These are phyloP conservation scores for Scolanthus callimorphus DNA, from an alignment of 92 coral and sea anemone genomes.

Conservation along the genomic window DNA sequence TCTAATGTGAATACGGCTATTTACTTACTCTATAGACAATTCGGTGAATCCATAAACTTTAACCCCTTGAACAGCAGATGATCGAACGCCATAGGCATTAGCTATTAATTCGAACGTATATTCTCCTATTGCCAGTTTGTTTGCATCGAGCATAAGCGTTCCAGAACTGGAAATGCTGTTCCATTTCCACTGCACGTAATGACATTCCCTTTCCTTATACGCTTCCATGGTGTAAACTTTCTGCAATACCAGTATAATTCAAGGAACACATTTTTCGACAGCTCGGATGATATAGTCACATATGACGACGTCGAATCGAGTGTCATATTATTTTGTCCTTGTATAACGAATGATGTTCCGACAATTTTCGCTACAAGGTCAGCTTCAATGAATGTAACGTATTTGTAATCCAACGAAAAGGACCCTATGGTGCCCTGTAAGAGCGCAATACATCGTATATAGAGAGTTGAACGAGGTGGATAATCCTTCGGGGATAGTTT, in stretches of 20 bases:
- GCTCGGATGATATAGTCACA: conserved; percentile 7
- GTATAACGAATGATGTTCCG: conserved; percentile 12
- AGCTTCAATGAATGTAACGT: conserved; percentile 27
- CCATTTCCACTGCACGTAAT: not conserved
- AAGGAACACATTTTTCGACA: conserved; percentile 2
- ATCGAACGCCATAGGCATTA: conserved; percentile 4
- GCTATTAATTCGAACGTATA: conserved; percentile 3
- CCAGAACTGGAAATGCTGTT: not conserved
- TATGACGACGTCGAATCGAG: conserved; percentile 30
- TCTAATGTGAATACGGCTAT: too few relatives aligned
- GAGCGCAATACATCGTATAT: conserved; percentile 7
- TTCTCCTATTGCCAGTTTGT: conserved; percentile 8
- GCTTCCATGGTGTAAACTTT: not conserved
- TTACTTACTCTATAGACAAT: conserved; percentile 12
- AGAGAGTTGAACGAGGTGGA: not conserved
- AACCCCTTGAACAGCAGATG: not conserved
- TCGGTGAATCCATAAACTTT: conserved; percentile 2
- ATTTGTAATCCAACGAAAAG: conserved; percentile 14
- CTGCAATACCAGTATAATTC: conserved; percentile 17
- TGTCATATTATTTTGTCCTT: conserved; percentile 7
- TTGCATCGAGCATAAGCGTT: not conserved
- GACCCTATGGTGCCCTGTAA: not conserved
- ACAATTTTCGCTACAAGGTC: conserved; percentile 18
- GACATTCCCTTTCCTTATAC: not conserved
- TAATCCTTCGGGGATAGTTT: not conserved